Base-by-base conservation (phyloP, 2,797 vertebrate species). In the Anguilla anguilla region DNA sequence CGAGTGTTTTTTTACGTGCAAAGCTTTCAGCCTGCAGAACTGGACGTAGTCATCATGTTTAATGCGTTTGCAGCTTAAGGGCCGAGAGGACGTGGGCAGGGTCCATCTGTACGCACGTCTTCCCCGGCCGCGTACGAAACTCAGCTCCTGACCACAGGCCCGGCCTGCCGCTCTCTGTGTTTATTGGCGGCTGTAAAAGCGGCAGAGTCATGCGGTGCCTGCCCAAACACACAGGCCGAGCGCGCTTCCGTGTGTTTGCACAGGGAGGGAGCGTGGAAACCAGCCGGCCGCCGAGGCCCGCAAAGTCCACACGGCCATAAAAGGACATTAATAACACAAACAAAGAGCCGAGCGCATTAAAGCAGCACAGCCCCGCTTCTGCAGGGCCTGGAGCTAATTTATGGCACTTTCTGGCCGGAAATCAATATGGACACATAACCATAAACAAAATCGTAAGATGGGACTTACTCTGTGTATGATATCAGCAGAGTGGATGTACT, bases 401-500 rank as follows among this genome's bases (percentile, higher is more conserved):
- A 83, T 83, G 49, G 51, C 49, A 31, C 49, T 7, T 55, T 83
- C 82, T 13, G 11, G 53, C 22, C 53, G 11, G 39, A 28, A 55
- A 57, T 84, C 83, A 31, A 51, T 57, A 51, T 35, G 49, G 10
- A 51, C 9, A 51, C 9, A 64, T 6, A 83, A 53, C 17, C 22
- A 49, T 11, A n/a, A 25, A 39, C 59, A 55, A 43, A 15, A n/a
- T 11, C 64, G 25, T 19, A 2, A 86, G n/a, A 46, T 15, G 0
- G 89, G 89, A 98, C 98, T 97, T 95, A 99, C 98, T 95, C 98
- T 97, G 95, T 99, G 98, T 92, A 99, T 99, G 92, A 99, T 99
- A 89, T 97, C 98, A 89, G 98, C 98, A 89, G 98, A 99, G 93
- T 99, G 98, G 93, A 99, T 99, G 94, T 99, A 99, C 98, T 99